phyloP scores from a whole-genome alignment of 2,888 invertebrate species.

The Cremastobaeus sp. region DNA sequence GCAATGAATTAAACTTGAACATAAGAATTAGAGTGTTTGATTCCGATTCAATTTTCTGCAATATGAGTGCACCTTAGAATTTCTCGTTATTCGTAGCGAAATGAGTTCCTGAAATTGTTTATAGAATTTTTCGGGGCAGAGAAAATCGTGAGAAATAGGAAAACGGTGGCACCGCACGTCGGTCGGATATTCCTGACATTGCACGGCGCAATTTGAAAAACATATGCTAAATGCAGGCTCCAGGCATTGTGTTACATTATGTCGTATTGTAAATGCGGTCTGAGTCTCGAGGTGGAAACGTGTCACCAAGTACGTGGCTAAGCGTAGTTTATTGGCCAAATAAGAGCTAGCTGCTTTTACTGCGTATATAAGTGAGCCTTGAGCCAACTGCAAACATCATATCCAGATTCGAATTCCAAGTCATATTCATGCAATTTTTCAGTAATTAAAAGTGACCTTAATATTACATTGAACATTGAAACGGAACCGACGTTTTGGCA shows the following conservation, averaged over 20 bases:
- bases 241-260: slow-evolving; percentile 25
- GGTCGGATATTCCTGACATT: slow-evolving; percentile 8
- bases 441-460: too few relatives aligned
- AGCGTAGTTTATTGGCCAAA: slow-evolving; percentile 47
- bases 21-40: too few relatives aligned
- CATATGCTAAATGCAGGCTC: slow-evolving; percentile 28
- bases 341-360: slow-evolving; percentile 40
- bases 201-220: slow-evolving; percentile 20
- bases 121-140: background rate
- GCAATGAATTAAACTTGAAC: too few relatives aligned
- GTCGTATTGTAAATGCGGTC: slow-evolving; percentile 37
- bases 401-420: background rate
- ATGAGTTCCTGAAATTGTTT: too few relatives aligned
- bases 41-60: too few relatives aligned
- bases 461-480: too few relatives aligned
- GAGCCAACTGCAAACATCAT: slow-evolving; percentile 3
- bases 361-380: slow-evolving; percentile 20
- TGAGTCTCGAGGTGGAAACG: slow-evolving; percentile 22
- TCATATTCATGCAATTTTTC: too few relatives aligned
- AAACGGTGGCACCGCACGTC: background rate
- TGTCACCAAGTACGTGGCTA: slow-evolving; percentile 38
- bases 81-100: too few relatives aligned
- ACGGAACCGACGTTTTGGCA: too few relatives aligned
- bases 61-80: too few relatives aligned
- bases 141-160: background rate